Conservation (phyloP, 2,797 vertebrate species). For the Bradypus variegatus region DNA sequence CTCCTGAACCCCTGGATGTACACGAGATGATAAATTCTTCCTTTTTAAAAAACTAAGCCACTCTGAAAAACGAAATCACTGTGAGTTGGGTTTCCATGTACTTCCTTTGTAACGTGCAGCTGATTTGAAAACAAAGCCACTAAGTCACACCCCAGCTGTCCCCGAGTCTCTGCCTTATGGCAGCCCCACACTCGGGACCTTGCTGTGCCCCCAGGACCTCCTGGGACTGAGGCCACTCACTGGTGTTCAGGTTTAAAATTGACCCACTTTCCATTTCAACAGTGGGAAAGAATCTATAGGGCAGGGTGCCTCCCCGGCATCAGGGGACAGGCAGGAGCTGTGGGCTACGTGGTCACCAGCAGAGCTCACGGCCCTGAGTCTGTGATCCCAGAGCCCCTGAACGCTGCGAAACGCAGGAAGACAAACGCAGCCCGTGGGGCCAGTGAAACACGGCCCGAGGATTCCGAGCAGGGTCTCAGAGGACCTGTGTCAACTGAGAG, state of each 20-base stretch:
- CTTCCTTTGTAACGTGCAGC: not conserved
- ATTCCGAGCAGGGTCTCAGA: too few species aligned
- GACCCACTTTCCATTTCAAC: not conserved
- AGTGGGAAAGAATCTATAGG: not conserved
- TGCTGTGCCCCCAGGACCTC: not conserved
- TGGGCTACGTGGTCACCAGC: accelerated
- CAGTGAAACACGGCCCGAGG: accelerated
- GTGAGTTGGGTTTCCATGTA: too few species aligned
- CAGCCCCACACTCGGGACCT: too few species aligned
- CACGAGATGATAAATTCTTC: not conserved
- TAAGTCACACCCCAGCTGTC: not conserved
- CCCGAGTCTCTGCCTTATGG: not conserved
- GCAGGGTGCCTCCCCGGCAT: accelerated
- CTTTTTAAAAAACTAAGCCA: not conserved
- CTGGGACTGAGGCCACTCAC: not conserved
- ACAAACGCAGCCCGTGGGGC: accelerated
- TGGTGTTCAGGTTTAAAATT: not conserved
- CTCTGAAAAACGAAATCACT: too few species aligned
- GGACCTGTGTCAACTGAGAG: not conserved
- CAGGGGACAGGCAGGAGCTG: too few species aligned
- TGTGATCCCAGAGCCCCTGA: accelerated
- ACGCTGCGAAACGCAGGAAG: not conserved
- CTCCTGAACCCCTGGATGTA: not conserved
- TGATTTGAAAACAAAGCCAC: not conserved
- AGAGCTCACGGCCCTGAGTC: accelerated